Conservation (phyloP, 2,888 invertebrate genomes). For the Campoplex nolae region DNA sequence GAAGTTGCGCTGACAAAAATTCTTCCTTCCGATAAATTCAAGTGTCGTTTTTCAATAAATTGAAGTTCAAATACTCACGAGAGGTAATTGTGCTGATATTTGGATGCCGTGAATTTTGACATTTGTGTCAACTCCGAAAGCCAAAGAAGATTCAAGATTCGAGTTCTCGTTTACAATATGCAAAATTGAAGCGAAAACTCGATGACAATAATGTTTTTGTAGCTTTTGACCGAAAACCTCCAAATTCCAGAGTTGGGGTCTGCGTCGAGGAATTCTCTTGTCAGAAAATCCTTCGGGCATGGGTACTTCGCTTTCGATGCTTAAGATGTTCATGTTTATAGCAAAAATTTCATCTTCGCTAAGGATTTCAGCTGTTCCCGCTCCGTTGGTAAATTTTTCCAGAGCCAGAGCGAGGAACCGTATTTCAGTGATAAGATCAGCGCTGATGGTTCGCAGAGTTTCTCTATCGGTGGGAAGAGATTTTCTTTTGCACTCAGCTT, state of each 20-base stretch:
- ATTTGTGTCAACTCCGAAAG: too few relatives aligned
- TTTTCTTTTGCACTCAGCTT: slow-evolving; percentile 86
- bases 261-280: slow-evolving; percentile 51
- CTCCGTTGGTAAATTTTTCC: slow-evolving; percentile 93
- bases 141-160: too few relatives aligned
- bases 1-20: neutral
- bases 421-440: slow-evolving; percentile 91
- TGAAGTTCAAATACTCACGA: too few relatives aligned
- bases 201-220: too few relatives aligned
- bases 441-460: slow-evolving; percentile 78
- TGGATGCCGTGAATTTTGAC: too few relatives aligned
- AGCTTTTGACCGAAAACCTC: too few relatives aligned
- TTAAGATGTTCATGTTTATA: slow-evolving; percentile 93
- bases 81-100: too few relatives aligned
- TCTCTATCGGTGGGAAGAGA: slow-evolving; percentile 81
- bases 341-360: slow-evolving; percentile 92
- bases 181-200: too few relatives aligned
- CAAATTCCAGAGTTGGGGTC: too few relatives aligned
- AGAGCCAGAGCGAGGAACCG: slow-evolving; percentile 92
- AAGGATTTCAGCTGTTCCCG: slow-evolving; percentile 90
- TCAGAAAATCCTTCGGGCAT: slow-evolving; percentile 92
- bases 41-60: neutral
- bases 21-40: neutral
- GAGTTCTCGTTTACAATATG: too few relatives aligned
- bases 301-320: slow-evolving; percentile 87